Evolutionary conservation across 92 coral and sea anemone genomes (phyloP), one percentile per base, ranked within the genome.

Genomic region (Paragorgia papillata): DNA sequence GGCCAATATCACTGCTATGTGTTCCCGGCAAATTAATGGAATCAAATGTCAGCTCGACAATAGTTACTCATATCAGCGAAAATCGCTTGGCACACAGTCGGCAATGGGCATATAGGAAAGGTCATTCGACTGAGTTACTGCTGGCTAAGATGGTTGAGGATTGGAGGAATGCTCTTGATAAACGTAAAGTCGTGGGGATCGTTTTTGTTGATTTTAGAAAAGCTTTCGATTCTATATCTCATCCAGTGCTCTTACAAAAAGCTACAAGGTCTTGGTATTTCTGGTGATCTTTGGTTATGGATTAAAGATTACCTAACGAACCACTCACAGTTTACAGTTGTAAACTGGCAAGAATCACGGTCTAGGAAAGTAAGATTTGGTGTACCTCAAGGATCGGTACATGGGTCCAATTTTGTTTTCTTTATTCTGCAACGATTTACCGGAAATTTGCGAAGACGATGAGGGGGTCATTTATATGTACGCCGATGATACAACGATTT

Each of bases 211-310:
- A n/a, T n/a, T n/a, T n/a, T n/a, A n/a, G n/a, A n/a, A n/a, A 67
- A 46, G 80, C 79, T 33, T 69, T 79, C n/a, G 83, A 79, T 49
- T 46, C 79, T 43, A 80, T 80, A 18, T 58, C 79, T 18, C 84
- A 80, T 46, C 25, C 51, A 20, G 28, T 80, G 15, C 30, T 80
- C 20, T 55, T 83, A 30, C 70, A 57, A 43, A 61, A 84, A 43
- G n/a, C 66, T 84, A 39, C 80, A 84, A 35, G 25, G 84, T 57
- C 80, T 84, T 41, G 85, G 81, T 22, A 66, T 84, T 21, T 58
- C 81, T 24, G 77, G n/a, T n/a, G n/a, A n/a, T n/a, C n/a, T n/a
- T n/a, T n/a, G n/a, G n/a, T n/a, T n/a, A n/a, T n/a, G n/a, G n/a
- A n/a, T n/a, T n/a, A n/a, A n/a, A n/a, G n/a, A n/a, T n/a, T n/a